Evolutionary conservation across 2,797 vertebrate genomes (phyloP).

Genomic region (Amphiprion clarkii): DNA sequence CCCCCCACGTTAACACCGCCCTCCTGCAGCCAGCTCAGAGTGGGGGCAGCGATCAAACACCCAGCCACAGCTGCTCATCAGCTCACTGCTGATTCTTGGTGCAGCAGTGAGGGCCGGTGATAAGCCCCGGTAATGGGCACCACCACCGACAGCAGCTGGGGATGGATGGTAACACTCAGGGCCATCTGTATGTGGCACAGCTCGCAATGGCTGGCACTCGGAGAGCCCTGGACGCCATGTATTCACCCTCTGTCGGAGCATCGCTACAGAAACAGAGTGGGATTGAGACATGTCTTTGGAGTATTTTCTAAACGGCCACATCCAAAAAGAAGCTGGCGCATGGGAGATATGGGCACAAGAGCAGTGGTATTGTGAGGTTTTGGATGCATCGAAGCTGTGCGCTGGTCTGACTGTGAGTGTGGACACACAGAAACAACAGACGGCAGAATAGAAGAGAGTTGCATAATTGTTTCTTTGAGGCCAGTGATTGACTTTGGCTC

Average conservation of each 20-base stretch:
- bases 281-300: slow-evolving; percentile 57
- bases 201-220: slow-evolving; percentile 43
- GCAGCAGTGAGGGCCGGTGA: slow-evolving; percentile 34
- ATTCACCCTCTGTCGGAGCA: slow-evolving; percentile 26
- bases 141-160: slow-evolving; percentile 51
- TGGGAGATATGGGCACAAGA: slow-evolving; percentile 18
- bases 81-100: slow-evolving; percentile 52
- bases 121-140: slow-evolving; percentile 29
- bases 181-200: slow-evolving; percentile 62
- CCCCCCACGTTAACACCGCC: slow-evolving; percentile 32
- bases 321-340: slow-evolving; percentile 50
- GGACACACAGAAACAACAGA: slow-evolving; percentile 32
- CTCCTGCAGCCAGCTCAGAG: slow-evolving; percentile 49
- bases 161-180: slow-evolving; percentile 45
- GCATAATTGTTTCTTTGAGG: slow-evolving; percentile 52
- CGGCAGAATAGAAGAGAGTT: slow-evolving; percentile 34
- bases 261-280: slow-evolving; percentile 37
- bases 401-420: slow-evolving; percentile 15
- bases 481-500: slow-evolving; percentile 39
- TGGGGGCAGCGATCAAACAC: slow-evolving; percentile 44
- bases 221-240: slow-evolving; percentile 7
- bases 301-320: slow-evolving; percentile 41
- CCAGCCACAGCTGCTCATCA: slow-evolving; percentile 52
- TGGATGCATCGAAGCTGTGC: slow-evolving; percentile 34
- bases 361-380: slow-evolving; percentile 29